These are phyloP conservation scores for Lysiphlebus fabarum DNA, from an alignment of 1,140 invertebrate genomes.

Conservation along the genomic window DNA sequence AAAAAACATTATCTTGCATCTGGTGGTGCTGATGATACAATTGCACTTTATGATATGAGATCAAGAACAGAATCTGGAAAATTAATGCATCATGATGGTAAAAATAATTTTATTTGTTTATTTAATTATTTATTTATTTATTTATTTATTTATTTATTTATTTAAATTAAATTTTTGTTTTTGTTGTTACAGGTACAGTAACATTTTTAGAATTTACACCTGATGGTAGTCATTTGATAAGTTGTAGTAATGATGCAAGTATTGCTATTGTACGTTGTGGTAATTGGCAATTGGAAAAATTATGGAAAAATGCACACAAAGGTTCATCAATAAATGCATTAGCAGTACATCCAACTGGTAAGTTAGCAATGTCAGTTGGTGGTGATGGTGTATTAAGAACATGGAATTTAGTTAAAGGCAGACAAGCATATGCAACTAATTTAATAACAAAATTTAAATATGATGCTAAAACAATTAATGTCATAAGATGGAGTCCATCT, in stretches of 20 bases:
- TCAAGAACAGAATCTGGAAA: slow-evolving; percentile 73
- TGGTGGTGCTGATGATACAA: slow-evolving; percentile 85
- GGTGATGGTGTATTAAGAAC: slow-evolving; percentile 80
- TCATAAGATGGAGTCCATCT: slow-evolving; percentile 64
- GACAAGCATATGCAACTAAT: slow-evolving; percentile 84
- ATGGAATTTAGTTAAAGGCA: slow-evolving; percentile 92
- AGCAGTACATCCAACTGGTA: slow-evolving; percentile 83
- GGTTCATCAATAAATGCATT: slow-evolving; percentile 66
- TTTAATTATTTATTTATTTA: too few relatives aligned
- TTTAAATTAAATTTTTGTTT: slow-evolving; percentile 8
- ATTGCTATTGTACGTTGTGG: slow-evolving; percentile 77
- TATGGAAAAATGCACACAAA: slow-evolving; percentile 72
- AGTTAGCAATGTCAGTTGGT: slow-evolving; percentile 82
- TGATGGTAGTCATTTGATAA: slow-evolving; percentile 74
- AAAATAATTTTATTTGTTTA: slow-evolving; percentile 14
- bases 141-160: slow-evolving; percentile 6
- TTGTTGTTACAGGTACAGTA: slow-evolving; percentile 60
- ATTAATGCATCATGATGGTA: slow-evolving; percentile 76
- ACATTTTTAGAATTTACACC: slow-evolving; percentile 74
- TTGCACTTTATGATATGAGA: slow-evolving; percentile 81
- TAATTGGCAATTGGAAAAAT: slow-evolving; percentile 81
- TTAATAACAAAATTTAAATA: slow-evolving; percentile 63
- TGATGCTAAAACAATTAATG: slow-evolving; percentile 54
- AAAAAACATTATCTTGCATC: slow-evolving; percentile 77
- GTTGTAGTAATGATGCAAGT: slow-evolving; percentile 78